These are phyloP conservation scores for Okamejei kenojei DNA, from an alignment of 2,797 vertebrate genomes.

Conservation along the genomic window DNA sequence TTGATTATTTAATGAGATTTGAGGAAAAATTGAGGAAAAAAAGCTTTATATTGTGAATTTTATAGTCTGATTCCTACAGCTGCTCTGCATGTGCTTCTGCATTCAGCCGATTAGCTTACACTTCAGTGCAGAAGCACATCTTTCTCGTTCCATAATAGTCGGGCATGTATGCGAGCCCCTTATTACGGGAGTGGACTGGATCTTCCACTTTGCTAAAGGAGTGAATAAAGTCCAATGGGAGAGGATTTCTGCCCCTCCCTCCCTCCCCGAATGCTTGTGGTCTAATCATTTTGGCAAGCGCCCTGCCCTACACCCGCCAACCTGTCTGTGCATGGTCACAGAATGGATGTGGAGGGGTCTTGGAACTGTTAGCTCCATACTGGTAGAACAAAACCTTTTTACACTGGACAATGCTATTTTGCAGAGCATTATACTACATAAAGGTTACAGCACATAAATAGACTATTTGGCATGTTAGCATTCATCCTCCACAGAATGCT, in stretches of 20 bases:
- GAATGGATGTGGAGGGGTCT: not conserved
- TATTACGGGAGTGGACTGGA: not conserved
- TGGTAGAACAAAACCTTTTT: not conserved
- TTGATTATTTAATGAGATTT: constrained; percentile 2
- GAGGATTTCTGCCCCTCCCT: not conserved
- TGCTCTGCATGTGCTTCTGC: not conserved
- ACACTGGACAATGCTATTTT: not conserved
- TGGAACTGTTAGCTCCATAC: not conserved
- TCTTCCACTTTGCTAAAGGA: not conserved
- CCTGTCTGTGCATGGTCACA: not conserved
- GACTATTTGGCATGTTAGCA: not conserved
- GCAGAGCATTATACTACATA: not conserved
- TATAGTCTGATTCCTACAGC: not conserved
- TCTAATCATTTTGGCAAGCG: not conserved
- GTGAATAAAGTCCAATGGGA: not conserved
- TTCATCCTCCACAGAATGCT: not conserved
- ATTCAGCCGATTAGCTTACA: not conserved
- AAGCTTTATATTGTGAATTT: not conserved
- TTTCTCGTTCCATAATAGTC: not conserved
- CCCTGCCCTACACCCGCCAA: not conserved
- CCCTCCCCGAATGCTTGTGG: not conserved
- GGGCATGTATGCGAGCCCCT: not conserved
- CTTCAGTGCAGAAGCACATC: not conserved
- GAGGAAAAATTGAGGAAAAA: not conserved
- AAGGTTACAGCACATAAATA: not conserved